Conservation (phyloP, 2,797 vertebrate species). For the Phoebastria nigripes region DNA sequence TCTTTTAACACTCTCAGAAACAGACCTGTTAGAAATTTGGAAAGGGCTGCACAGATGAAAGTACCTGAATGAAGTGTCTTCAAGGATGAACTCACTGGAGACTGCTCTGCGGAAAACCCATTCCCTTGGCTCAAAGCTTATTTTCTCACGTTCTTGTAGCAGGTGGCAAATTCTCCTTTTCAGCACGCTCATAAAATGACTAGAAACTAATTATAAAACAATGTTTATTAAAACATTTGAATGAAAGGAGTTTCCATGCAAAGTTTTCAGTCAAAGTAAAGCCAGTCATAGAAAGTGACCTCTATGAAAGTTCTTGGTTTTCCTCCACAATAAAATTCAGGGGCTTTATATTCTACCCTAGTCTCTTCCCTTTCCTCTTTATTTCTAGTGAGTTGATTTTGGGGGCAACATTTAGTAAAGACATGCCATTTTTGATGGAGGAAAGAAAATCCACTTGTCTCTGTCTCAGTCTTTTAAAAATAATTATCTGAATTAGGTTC, state of each 20-base stretch:
- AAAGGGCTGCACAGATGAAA: background rate
- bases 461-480: background rate
- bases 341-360: background rate
- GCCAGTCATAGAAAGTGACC: background rate
- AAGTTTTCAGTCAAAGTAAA: background rate
- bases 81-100: background rate
- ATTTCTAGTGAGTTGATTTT: background rate
- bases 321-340: background rate
- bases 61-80: slow-evolving; percentile 1
- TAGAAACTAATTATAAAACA: background rate
- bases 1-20: background rate
- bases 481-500: background rate
- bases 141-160: background rate
- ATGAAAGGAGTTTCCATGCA: background rate
- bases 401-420: background rate
- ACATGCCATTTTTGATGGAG: background rate
- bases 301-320: background rate
- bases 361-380: background rate
- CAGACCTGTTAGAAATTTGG: background rate
- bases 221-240: background rate
- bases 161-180: background rate
- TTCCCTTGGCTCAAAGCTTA: background rate
- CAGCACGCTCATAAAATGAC: background rate
- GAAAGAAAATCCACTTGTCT: background rate
- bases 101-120: background rate